Evolutionary conservation across 2,113 vertebrate genomes (phyloP), one percentile per base, ranked within the genome.

Genomic region (Platycercus adscitus): DNA sequence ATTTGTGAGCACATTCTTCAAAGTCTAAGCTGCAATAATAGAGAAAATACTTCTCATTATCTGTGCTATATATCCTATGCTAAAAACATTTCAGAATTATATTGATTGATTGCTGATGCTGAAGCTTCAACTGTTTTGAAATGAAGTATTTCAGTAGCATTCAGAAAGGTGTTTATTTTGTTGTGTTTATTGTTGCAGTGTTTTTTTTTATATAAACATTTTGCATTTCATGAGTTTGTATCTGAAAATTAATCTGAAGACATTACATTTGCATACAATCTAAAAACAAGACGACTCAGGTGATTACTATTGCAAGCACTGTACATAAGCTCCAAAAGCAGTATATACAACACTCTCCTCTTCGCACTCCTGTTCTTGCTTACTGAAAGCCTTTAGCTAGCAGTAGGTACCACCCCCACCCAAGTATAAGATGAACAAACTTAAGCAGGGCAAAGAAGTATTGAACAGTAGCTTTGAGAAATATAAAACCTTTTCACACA

Each of bases 1-100:
- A 95, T 92, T 99, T 99, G 96, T 99, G 99, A 83, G 99, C 99
- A 50, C 99, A 99, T 97, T 99, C 99, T 97, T 99, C 99, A 97
- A 99, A 99, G 97, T 99, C 99, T 98, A 99, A 99, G 97, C 99
- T 99, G 97, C 55, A 88, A 92, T 88, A 80, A 97, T 3, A 96
- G 93, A 93, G 93, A 71, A 81, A 69, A 44, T 20, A 55, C 6
- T 65, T 78, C 37, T 91, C 35, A 83, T 63, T 79, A 91, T 61
- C 43, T 43, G 17, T 68, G 49, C 35, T 53, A 61, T 35, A 78
- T 16, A 89, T 0, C 1, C 21, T 41, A 58, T 0, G 1, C 19
- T 81, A 88, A 79, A 88, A 86, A 46, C 11, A 87, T 43, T 58
- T 28, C 71, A 83, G 69, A 58, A 50, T 20, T 56, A 20, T 5